These are phyloP conservation scores for Ophion ellenae DNA, from an alignment of 2,888 invertebrate genomes.

Conservation along the genomic window DNA sequence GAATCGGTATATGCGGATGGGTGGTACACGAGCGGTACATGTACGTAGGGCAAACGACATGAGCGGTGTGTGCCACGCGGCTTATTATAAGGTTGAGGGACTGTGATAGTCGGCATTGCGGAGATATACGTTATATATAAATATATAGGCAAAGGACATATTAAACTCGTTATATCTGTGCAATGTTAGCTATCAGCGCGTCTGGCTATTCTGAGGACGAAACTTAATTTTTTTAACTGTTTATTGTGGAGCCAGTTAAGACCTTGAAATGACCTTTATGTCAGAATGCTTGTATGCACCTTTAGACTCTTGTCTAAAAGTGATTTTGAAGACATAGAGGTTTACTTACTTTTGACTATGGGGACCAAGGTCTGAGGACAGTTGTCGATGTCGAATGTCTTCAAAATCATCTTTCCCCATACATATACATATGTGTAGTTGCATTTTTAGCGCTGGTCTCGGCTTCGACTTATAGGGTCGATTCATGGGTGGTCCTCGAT, in stretches of 20 bases:
- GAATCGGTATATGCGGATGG: slow-evolving; percentile 83
- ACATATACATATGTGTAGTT: slow-evolving; percentile 2
- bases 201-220: not conserved
- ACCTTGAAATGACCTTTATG: not conserved
- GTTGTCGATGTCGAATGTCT: not conserved
- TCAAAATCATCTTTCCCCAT: not conserved
- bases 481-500: slow-evolving; percentile 82
- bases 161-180: not conserved
- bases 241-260: not conserved
- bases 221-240: not conserved
- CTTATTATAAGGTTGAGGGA: slow-evolving; percentile 79
- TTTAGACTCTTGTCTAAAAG: not conserved
- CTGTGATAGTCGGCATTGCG: slow-evolving; percentile 40
- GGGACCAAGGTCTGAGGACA: not conserved
- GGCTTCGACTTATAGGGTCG: slow-evolving; percentile 77
- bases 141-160: not conserved
- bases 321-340: not conserved
- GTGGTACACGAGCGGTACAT: slow-evolving; percentile 81
- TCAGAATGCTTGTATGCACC: not conserved
- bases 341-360: not conserved
- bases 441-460: slow-evolving; percentile 69
- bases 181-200: not conserved
- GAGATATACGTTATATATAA: slow-evolving; percentile 12
- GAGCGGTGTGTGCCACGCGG: slow-evolving; percentile 73
- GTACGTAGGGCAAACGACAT: slow-evolving; percentile 81